Conservation (phyloP, 2,888 invertebrate species). For the Ctena decussata region DNA sequence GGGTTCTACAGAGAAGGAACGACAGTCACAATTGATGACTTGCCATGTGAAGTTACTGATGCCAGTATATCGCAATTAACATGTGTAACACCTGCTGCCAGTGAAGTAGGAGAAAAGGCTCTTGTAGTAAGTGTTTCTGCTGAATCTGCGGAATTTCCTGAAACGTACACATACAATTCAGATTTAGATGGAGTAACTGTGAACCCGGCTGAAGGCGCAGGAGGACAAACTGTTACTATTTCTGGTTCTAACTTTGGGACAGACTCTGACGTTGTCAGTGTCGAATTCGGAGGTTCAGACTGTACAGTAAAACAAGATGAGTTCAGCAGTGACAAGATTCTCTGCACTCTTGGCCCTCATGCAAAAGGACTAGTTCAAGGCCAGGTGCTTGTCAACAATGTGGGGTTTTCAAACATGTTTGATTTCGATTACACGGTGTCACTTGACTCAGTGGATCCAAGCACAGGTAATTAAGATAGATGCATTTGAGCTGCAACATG, state of each 20-base stretch:
- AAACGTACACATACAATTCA: conserved; percentile 51
- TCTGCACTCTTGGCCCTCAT: conserved; percentile 24
- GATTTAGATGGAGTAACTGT: conserved; percentile 48
- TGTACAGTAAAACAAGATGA: conserved; percentile 5
- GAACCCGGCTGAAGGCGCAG: conserved; percentile 57
- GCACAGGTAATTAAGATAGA: no score
- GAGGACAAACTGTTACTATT: conserved; percentile 60
- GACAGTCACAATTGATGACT: conserved; percentile 13
- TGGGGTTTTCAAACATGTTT: conserved; percentile 6
- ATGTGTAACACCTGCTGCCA: conserved; percentile 64
- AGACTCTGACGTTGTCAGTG: neutral
- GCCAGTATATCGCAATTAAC: conserved; percentile 4
- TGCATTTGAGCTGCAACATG: no score
- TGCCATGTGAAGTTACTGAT: conserved; percentile 25
- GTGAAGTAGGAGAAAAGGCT: conserved; percentile 50
- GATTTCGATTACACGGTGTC: conserved; percentile 2
- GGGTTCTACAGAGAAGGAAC: conserved; percentile 69
- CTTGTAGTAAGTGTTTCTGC: conserved; percentile 45
- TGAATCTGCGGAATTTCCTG: conserved; percentile 55
- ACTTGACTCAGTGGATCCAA: neutral
- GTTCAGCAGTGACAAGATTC: neutral
- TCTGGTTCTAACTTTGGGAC: conserved; percentile 61
- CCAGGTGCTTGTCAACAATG: neutral
- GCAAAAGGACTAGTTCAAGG: conserved; percentile 26
- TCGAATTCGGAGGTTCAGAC: conserved; percentile 16